These are phyloP conservation scores for Isichthys henryi DNA, from an alignment of 2,113 vertebrate genomes.

Conservation along the genomic window DNA sequence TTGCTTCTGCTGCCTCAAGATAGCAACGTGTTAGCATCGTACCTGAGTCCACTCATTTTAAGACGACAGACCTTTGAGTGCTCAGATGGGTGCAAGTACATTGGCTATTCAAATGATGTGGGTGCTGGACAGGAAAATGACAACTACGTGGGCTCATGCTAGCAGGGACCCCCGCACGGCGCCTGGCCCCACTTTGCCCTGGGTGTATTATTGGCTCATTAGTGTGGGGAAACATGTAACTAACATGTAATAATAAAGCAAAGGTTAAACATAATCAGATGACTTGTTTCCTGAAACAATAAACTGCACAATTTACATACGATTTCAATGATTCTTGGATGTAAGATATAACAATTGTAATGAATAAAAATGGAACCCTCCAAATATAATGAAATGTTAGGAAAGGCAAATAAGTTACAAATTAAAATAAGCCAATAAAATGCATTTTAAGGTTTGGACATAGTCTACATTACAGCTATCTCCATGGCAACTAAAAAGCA, in stretches of 20 bases:
- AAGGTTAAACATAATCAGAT: neutral
- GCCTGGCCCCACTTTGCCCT: neutral
- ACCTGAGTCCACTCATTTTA: neutral
- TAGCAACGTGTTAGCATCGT: neutral
- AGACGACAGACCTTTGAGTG: neutral
- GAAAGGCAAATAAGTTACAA: neutral
- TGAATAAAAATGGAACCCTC: neutral
- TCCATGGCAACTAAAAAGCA: slow-evolving; percentile 16
- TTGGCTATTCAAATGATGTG: neutral
- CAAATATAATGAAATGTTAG: neutral
- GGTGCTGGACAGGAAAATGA: neutral
- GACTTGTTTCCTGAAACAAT: neutral
- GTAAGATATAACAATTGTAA: neutral
- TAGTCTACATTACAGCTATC: slow-evolving; percentile 1
- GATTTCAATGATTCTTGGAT: neutral
- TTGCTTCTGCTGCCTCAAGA: neutral
- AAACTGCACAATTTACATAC: neutral
- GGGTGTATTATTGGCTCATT: neutral
- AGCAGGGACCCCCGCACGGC: neutral
- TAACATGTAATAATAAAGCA: neutral
- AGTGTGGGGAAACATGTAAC: neutral
- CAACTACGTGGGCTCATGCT: neutral
- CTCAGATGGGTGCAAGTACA: neutral
- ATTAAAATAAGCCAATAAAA: slow-evolving; percentile 4
- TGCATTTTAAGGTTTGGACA: neutral